Evolutionary conservation across 1,140 invertebrate genomes (phyloP), one percentile per base, ranked within the genome.

Genomic region (Helicoverpa armigera): DNA sequence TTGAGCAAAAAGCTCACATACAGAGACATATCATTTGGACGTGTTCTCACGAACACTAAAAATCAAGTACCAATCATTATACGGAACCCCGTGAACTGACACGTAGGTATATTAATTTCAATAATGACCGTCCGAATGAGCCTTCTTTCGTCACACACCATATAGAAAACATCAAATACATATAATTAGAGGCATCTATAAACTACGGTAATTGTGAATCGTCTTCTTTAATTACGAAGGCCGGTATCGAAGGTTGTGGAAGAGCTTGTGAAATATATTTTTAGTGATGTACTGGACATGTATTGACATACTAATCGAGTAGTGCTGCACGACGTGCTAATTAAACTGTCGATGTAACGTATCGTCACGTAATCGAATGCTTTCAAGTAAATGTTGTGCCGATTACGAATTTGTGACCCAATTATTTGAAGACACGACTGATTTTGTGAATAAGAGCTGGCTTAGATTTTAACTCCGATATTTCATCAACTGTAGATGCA

Each of bases 21-120:
- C 72, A 78, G 73, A 81, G 90, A 94, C 88, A 93, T 92, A 93
- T 92, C 86, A 93, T 93, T 93, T 90, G 87, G 81, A 82, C 79
- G 72, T 82, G 87, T 94, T 94, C 93, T 94, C 93, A 94, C 93
- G 92, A 87, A 86, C 87, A 83, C 87, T 91, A 94, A 94, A 94
- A 94, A 94, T 93, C 86, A 83, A 88, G 87, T 86, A 86, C 85
- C 89, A 83, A 88, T 91, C 89, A 93, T 92, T 94, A 91, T 80
- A 81, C 76, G 82, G 83, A 90, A 92, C 91, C 92, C 93, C 85
- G 89, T 87, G 92, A 93, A 91, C 92, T 90, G 86, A 91, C 93
- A 94, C 93, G 93, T 94, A 93, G 88, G 84, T 91, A 93, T 94
- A 94, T 94, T 94, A 94, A 94, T 94, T 93, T 92, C 86, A 92